These are phyloP conservation scores for Sprattus sprattus DNA, from an alignment of 2,113 vertebrate genomes.

Conservation along the genomic window DNA sequence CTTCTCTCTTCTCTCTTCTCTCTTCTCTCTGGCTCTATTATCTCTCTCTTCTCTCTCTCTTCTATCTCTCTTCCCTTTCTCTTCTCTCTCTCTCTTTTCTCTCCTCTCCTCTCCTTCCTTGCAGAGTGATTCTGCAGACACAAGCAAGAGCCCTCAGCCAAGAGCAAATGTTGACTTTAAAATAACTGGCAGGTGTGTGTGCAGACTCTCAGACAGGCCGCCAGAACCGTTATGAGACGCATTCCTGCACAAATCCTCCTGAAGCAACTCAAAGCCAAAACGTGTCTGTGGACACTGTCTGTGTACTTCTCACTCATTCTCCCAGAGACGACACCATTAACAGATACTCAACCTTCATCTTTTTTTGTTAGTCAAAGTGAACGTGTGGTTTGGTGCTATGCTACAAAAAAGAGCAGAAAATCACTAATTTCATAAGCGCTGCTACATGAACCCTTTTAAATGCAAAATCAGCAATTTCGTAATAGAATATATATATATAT, in stretches of 20 bases:
- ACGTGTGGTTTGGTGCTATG: no score
- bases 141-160: not conserved
- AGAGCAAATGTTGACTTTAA: not conserved
- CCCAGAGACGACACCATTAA: not conserved
- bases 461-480: not conserved
- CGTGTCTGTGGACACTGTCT: not conserved
- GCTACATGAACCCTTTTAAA: not conserved
- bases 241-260: slow-evolving; percentile 9
- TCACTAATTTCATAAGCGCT: not conserved
- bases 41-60: not conserved
- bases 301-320: not conserved
- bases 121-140: not conserved
- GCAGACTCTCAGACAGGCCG: not conserved
- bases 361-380: no score
- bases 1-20: not conserved
- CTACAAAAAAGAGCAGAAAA: no score
- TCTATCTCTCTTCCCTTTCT: not conserved
- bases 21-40: not conserved
- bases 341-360: not conserved
- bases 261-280: not conserved
- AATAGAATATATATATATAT: no score
- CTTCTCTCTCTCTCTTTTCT: not conserved
- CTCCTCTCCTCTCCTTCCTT: not conserved
- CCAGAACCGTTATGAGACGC: slow-evolving; percentile 1
- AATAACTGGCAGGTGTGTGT: not conserved